Conservation (phyloP, 2,888 invertebrate species). For the Mythimna albipuncta region DNA sequence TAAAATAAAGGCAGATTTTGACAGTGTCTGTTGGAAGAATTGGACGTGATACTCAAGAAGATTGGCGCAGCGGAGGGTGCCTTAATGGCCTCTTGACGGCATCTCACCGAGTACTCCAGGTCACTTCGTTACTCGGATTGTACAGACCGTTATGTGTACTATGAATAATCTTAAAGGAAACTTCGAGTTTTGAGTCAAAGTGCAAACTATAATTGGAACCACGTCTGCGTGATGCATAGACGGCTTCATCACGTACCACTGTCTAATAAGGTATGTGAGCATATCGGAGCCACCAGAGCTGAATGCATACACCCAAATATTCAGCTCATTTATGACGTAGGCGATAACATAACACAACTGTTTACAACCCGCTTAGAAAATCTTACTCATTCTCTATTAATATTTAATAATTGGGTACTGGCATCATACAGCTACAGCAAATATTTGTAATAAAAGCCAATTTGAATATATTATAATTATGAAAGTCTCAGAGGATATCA, state of each 20-base stretch:
- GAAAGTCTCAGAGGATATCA: constrained; percentile 27
- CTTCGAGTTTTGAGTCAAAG: constrained; percentile 67
- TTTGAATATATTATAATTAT: constrained; percentile 39
- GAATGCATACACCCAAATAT: constrained; percentile 10
- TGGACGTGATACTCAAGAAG: constrained; percentile 87
- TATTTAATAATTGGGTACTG: constrained; percentile 1
- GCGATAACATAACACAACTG: neutral
- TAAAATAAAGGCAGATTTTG: constrained; percentile 73
- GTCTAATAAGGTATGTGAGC: constrained; percentile 34
- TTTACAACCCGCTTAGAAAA: constrained; percentile 11
- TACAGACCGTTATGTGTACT: constrained; percentile 82
- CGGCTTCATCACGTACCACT: constrained; percentile 49
- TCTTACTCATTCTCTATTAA: constrained; percentile 11
- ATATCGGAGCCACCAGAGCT: constrained; percentile 14
- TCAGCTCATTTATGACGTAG: neutral
- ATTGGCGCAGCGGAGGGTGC: constrained; percentile 86
- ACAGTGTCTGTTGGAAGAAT: constrained; percentile 78
- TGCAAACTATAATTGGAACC: constrained; percentile 70
- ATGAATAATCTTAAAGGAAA: constrained; percentile 82
- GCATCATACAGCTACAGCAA: constrained; percentile 13
- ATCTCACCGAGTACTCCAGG: constrained; percentile 85
- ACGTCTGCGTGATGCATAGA: constrained; percentile 44
- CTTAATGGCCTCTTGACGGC: constrained; percentile 88
- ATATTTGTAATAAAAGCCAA: constrained; percentile 25
- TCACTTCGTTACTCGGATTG: constrained; percentile 89